A percentile compares a stretch with the other conserved stretches of the same genome.
These are phyloP conservation scores for Netelia virgata DNA, from an alignment of 2,888 invertebrate species.

Conservation along the genomic window DNA sequence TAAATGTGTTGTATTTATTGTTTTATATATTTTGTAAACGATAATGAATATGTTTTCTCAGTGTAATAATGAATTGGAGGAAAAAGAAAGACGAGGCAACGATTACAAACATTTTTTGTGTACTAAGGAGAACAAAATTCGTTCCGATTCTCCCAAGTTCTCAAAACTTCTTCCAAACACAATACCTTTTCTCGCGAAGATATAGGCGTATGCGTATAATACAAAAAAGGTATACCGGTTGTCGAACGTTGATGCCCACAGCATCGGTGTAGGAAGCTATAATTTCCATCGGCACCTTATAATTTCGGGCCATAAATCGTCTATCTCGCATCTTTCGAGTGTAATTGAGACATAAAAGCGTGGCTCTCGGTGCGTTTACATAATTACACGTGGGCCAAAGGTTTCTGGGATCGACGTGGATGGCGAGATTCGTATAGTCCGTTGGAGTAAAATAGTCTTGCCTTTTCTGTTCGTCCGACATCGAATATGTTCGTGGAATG, in stretches of 20 bases:
- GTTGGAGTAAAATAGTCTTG: constrained; percentile 5
- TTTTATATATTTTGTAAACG: no score
- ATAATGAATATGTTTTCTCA: no score
- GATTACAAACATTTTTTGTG: no score
- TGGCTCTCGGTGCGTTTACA: constrained; percentile 72
- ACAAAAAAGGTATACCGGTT: constrained; percentile 19
- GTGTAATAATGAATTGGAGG: no score
- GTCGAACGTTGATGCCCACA: constrained; percentile 48
- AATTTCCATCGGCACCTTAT: constrained; percentile 75
- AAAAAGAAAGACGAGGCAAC: no score
- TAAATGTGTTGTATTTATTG: no score
- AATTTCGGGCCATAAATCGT: constrained; percentile 75
- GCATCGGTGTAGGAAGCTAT: constrained; percentile 71
- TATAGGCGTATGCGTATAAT: constrained; percentile 1
- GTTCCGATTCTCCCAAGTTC: neutral
- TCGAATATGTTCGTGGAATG: neutral
- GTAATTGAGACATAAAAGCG: constrained; percentile 77
- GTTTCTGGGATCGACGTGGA: constrained; percentile 28
- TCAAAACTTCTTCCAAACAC: constrained; percentile 15
- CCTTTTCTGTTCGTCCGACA: neutral
- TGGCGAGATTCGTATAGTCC: constrained; percentile 12
- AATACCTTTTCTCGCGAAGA: constrained; percentile 34
- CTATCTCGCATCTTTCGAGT: constrained; percentile 72
- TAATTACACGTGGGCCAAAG: constrained; percentile 68
- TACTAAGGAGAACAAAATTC: neutral